These are phyloP conservation scores for Acanthaster planci DNA, from an alignment of 35 echinoderm and acorn worm species.

Conservation along the genomic window DNA sequence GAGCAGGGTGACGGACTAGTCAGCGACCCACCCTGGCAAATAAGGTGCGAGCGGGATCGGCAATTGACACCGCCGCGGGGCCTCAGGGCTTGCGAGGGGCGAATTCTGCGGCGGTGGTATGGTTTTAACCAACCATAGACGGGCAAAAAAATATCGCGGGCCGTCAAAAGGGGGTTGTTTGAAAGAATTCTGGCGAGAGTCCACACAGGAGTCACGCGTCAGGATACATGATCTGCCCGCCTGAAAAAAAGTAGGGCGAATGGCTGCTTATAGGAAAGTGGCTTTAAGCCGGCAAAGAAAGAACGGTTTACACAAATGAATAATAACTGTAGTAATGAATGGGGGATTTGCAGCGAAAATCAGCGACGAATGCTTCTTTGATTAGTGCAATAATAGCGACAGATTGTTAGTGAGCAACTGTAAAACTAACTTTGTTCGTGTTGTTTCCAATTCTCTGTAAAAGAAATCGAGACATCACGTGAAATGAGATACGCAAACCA, in stretches of 20 bases:
- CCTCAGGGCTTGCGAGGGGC: not conserved
- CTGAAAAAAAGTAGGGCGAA: conserved; percentile 25
- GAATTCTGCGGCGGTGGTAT: not conserved
- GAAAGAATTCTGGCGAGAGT: conserved; percentile 16
- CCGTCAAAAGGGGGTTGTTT: conserved; percentile 25
- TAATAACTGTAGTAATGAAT: conserved; percentile 10
- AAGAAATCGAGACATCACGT: too few species aligned
- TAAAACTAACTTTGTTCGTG: not conserved
- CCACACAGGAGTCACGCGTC: conserved; percentile 15
- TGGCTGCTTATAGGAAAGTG: not conserved
- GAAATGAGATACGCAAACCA: too few species aligned
- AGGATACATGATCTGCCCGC: conserved; percentile 13
- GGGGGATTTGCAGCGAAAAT: conserved; percentile 15
- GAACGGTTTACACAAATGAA: conserved; percentile 27
- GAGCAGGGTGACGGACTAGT: conserved; percentile 13
- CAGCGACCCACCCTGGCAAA: conserved; percentile 26
- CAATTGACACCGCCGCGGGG: not conserved
- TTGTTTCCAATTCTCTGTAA: too few species aligned
- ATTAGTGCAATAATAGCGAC: conserved; percentile 11
- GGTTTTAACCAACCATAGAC: not conserved
- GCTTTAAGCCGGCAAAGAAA: conserved; percentile 15
- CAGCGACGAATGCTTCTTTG: conserved; percentile 18
- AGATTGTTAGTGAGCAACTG: not conserved
- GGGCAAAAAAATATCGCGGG: not conserved
- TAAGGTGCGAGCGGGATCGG: conserved; percentile 17